Base-by-base conservation (phyloP, 2,797 vertebrate species). In the Chrosomus eos region DNA sequence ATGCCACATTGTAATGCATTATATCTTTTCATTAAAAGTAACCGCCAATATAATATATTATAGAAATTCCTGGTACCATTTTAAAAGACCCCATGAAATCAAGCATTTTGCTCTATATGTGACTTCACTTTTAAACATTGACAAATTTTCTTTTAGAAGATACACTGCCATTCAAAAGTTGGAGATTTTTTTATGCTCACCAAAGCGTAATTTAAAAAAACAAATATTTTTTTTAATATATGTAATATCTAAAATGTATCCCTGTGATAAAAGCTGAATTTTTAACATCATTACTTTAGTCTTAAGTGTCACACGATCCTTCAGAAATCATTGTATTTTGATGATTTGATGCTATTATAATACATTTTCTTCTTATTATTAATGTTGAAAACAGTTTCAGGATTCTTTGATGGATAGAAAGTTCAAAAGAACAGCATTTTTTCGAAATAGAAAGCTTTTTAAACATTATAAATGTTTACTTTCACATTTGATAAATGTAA, bases 11-110 rank as follows among this genome's bases (percentile, higher is more conserved):
- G 43, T 66, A 68, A 80, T 67, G 64, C 26, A 68, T 67, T 64
- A 45, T 43, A 64, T 31, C 14, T 45, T 43, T 68, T 67, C 62
- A 67, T 80, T 45, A 80, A 80, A 48, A 31, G 51, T 78, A 78
- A 64, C 76, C 55, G 45, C 38, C 38, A 60, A 40, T 58, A 58
- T 21, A 81, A 60, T 43, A 58, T 55, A 67, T 13, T 28, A 16
- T 28, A 43, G 9, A 13, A 26, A 2, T 38, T 26, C 23, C 38
- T 71, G 33, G 36, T 31, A 13, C 6, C 14, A 58, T 33, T 13
- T 43, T 58, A 40, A 71, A 81, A 80, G 13, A 8, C 7, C 31
- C 53, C 64, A 80, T 80, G n/a, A 53, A 81, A 71, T 38, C 16
- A 81, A 21, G 19, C 64, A 62, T 28, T 36, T 26, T 36, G 19